Conservation (phyloP, 2,888 invertebrate genomes). For the Diploptera punctata region DNA sequence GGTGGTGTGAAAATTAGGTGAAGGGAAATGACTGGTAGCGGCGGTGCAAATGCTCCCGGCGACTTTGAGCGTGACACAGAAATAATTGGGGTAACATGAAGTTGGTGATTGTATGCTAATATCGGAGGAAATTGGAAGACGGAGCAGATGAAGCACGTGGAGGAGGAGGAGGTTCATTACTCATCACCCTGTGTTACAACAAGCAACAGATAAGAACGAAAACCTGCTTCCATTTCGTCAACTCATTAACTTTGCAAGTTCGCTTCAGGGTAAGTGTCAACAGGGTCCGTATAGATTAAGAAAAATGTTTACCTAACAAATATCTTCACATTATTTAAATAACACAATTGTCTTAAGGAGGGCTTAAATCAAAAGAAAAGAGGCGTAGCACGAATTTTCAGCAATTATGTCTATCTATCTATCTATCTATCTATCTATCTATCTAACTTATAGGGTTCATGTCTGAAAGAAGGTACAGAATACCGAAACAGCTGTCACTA, state of each 20-base stretch:
- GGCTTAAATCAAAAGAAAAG: too few relatives aligned
- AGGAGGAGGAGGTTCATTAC: conserved; percentile 1
- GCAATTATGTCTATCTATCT: too few relatives aligned
- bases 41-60: background rate
- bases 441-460: too few relatives aligned
- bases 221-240: background rate
- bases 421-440: too few relatives aligned
- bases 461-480: too few relatives aligned
- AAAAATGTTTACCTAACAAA: too few relatives aligned
- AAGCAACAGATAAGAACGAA: too few relatives aligned
- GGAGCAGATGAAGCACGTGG: conserved; percentile 1
- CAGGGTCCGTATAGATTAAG: too few relatives aligned
- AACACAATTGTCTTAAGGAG: too few relatives aligned
- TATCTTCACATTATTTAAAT: too few relatives aligned
- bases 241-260: background rate
- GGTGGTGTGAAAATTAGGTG: conserved; percentile 25
- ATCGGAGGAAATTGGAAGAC: conserved; percentile 14
- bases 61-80: conserved; percentile 16
- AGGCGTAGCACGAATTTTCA: too few relatives aligned
- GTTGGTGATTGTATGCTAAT: conserved; percentile 31
- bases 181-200: background rate
- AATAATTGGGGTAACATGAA: conserved; percentile 22
- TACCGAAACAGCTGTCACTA: too few relatives aligned
- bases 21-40: conserved; percentile 11
- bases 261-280: background rate